Base-by-base conservation (phyloP, 2,888 invertebrate genomes). In the Drosophila acutilabella region DNA sequence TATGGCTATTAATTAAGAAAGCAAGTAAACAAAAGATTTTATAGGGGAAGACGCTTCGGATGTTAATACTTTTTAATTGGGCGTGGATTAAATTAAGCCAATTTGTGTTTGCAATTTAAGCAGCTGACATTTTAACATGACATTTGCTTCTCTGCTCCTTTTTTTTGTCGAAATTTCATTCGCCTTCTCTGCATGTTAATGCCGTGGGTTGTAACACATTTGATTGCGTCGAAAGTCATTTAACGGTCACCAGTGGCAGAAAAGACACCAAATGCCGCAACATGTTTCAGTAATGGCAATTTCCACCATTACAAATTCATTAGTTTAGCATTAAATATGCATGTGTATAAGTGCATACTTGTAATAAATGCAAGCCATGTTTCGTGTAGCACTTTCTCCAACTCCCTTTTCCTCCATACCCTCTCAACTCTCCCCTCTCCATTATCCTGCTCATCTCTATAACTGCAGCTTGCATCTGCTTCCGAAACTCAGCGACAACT, bases 321-420 rank as follows among this genome's bases (percentile, higher is more conserved):
- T 48, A 48, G 44, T 6, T 42, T 33, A 48, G 20, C 48, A 62
- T 45, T 36, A 67, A 60, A 80, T 66, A 78, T 81, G 52, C 57
- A 64, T 69, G 23, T 30, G 54, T 51, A 30, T 57, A 52, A 58
- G 51, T 41, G 72, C 59, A 30, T n/a, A 44, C 57, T 51, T 64
- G 45, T 69, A 51, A 30, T 30, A 47, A 61, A 62, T 57, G 45
- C 47, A 44, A 30, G 4, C 6, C 11, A 36, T 36, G 36, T 36
- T 36, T 36, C 13, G 36, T n/a, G 8, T 45, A 38, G 45, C 30
- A 44, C 36, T 51, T 56, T 13, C 48, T 16, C 18, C 2, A 16
- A 5, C 23, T 30, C 30, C 8, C 30, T 30, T 30, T 26, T 26
- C 23, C 23, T 4, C 23, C n/a, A n/a, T n/a, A n/a, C 7, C 26